These are phyloP conservation scores for Pandemis cinnamomeana DNA, from an alignment of 2,888 invertebrate species.

Conservation along the genomic window DNA sequence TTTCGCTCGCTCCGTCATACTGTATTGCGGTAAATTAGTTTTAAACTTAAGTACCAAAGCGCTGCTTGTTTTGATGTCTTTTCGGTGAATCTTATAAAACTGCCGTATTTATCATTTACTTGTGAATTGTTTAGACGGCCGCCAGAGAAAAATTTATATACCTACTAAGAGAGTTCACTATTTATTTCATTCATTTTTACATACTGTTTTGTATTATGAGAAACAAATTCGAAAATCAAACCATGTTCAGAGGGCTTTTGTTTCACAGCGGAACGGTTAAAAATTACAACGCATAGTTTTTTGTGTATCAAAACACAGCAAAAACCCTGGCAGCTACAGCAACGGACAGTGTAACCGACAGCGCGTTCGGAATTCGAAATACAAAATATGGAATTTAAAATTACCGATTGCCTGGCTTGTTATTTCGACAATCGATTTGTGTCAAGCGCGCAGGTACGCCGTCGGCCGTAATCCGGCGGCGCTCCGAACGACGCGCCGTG, in stretches of 20 bases:
- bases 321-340: constrained; percentile 23
- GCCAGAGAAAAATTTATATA: no score
- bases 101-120: background rate
- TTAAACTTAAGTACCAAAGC: constrained; percentile 23
- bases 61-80: background rate
- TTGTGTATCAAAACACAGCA: constrained; percentile 8
- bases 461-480: constrained; percentile 69
- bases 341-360: constrained; percentile 31
- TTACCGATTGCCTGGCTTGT: constrained; percentile 65
- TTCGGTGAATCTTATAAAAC: background rate
- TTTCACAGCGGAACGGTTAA: background rate
- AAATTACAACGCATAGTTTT: background rate
- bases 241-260: background rate
- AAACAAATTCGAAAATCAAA: no score
- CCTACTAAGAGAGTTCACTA: no score
- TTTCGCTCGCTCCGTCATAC: constrained; percentile 46
- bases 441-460: constrained; percentile 69
- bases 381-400: constrained; percentile 54
- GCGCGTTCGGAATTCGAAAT: constrained; percentile 25
- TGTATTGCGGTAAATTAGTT: constrained; percentile 40
- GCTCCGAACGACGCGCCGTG: constrained; percentile 59
- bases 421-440: constrained; percentile 69
- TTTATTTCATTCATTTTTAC: no score
- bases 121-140: no score
- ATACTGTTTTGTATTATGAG: no score